Evolutionary conservation across 2,888 invertebrate genomes (phyloP).

Genomic region (Gisinianus flammeolus): DNA sequence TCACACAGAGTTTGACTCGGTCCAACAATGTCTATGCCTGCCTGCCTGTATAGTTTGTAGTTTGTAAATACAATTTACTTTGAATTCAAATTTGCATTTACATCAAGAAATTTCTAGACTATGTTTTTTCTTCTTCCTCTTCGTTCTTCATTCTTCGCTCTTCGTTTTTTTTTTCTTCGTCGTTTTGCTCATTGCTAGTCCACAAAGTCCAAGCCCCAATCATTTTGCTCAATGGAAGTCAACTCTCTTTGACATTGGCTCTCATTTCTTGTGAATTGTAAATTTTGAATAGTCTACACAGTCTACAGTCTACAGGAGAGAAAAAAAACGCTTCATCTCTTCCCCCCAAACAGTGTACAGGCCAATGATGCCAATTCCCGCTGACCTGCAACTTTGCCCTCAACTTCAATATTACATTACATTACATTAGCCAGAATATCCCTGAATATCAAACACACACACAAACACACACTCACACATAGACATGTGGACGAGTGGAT

Average conservation of each 20-base stretch:
- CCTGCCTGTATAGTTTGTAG: neutral
- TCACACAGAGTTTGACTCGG: neutral
- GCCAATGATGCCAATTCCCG: slow-evolving; percentile 20
- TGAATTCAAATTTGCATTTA: slow-evolving; percentile 34
- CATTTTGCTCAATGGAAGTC: slow-evolving; percentile 22
- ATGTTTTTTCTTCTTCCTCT: too few species aligned
- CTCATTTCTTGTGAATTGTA: too few species aligned
- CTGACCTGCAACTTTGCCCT: slow-evolving; percentile 35
- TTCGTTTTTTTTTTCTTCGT: too few species aligned
- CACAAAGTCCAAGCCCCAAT: slow-evolving; percentile 1
- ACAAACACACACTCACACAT: too few species aligned
- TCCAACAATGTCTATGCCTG: too few species aligned
- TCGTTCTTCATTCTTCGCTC: too few species aligned
- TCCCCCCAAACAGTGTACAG: too few species aligned
- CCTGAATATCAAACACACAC: too few species aligned
- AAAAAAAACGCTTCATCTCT: too few species aligned
- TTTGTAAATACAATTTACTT: slow-evolving; percentile 35
- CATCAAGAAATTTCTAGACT: slow-evolving; percentile 7
- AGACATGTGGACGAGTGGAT: neutral
- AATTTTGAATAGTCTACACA: too few species aligned
- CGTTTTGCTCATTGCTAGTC: slow-evolving; percentile 19
- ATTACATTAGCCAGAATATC: too few species aligned
- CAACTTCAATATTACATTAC: slow-evolving; percentile 5
- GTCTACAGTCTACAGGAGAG: too few species aligned
- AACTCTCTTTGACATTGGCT: slow-evolving; percentile 30